Evolutionary conservation across 2,888 invertebrate species (phyloP), one percentile per base, ranked within the genome.

Genomic region (Sphaerophoria rueppellii): DNA sequence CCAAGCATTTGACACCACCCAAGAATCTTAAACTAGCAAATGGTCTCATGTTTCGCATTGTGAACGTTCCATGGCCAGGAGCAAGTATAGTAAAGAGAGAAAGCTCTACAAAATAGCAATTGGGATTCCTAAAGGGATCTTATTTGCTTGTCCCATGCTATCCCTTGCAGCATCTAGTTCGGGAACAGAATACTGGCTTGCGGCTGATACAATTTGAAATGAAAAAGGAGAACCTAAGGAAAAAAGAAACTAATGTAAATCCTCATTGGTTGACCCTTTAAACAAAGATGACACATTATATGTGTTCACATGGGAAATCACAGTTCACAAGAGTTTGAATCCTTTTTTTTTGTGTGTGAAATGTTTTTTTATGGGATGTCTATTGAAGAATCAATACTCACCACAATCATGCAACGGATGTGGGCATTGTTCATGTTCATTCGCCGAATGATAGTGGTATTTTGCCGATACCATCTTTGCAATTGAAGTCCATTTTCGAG

Each of bases 351-450:
- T 4, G 4, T 9, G 9, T 34, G 5, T 14, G 16, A 52, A 6
- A 40, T 46, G 34, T 24, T 24, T 24, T 24, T 24, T 24, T 24
- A 54, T 46, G 52, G 46, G 2, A 35, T 11, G 37, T 60, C 50
- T 65, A 35, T 48, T 70, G 69, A 54, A 40, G 40, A 71, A 79
- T 71, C 61, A 70, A 78, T 69, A 88, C 90, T 88, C 89, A 93
- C 93, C 91, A 95, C 94, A 58, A 94, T 91, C 78, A 93, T 92
- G 70, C 93, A 92, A 88, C 93, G 94, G 58, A 95, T 91, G 57
- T 90, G 90, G 6, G 94, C 92, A 9, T 94, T 94, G 60, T 92
- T 92, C 91, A 95, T 92, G 89, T 94, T 91, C 86, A 91, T 92
- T 78, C 94, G 88, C 54, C 91, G 89, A 65, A 89, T 87, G 90